These are phyloP conservation scores for Lepidonotus clava DNA, from an alignment of 2,888 invertebrate genomes.

Conservation along the genomic window DNA sequence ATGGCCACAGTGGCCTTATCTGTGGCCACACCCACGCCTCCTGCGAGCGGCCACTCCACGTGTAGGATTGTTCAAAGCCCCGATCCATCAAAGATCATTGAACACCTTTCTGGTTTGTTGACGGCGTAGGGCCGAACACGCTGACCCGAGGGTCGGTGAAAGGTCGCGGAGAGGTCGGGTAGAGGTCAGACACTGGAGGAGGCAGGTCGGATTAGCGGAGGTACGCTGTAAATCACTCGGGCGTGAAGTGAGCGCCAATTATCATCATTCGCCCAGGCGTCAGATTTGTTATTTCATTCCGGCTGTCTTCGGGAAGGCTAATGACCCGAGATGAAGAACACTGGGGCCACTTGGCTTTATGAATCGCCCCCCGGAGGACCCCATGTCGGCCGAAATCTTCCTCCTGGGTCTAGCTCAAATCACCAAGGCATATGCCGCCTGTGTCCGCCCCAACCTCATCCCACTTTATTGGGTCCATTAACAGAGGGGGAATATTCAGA, in stretches of 20 bases:
- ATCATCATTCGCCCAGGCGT: not conserved
- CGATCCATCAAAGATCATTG: constrained; percentile 8
- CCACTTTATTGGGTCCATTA: no score
- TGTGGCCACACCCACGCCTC: not conserved
- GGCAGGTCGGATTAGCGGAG: not conserved
- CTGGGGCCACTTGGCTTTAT: not conserved
- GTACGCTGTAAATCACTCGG: constrained; percentile 29
- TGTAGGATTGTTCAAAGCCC: not conserved
- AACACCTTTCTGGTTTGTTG: not conserved
- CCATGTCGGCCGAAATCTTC: not conserved
- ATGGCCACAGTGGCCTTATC: not conserved
- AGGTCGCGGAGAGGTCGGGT: not conserved
- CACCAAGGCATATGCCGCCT: not conserved
- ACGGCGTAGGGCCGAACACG: no score
- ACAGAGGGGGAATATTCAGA: no score
- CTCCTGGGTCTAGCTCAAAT: not conserved
- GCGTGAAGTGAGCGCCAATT: not conserved
- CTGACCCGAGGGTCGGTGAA: no score
- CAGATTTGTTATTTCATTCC: constrained; percentile 36
- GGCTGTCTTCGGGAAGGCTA: constrained; percentile 11
- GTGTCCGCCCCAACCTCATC: not conserved
- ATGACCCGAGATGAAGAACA: not conserved
- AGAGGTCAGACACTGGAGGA: constrained; percentile 32
- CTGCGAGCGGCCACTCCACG: not conserved
- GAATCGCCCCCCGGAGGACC: not conserved